Conservation (phyloP, 2,888 invertebrate species). For the Oconnorella tubifera region DNA sequence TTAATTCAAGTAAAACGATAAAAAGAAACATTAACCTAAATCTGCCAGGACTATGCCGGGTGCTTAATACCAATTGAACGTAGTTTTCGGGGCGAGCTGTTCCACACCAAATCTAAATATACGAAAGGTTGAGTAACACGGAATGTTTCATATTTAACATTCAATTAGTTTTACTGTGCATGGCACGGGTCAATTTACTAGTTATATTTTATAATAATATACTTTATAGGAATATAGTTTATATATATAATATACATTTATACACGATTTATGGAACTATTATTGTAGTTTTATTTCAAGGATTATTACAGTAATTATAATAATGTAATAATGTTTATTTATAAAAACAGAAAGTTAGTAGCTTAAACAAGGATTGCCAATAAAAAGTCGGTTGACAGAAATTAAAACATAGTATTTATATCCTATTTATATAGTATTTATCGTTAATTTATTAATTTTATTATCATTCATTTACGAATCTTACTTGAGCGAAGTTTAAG, state of each 20-base stretch:
- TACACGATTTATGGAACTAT: no score
- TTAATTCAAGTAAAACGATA: no score
- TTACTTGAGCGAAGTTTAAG: constrained; percentile 46
- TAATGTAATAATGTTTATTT: neutral
- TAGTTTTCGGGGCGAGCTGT: constrained; percentile 7
- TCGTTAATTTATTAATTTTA: no score
- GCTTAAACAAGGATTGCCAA: neutral
- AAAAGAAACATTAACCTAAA: constrained; percentile 61
- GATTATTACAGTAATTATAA: neutral
- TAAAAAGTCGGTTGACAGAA: no score
- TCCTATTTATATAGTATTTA: no score
- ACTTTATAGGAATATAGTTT: neutral
- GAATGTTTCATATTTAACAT: neutral
- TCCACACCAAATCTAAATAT: constrained; percentile 15
- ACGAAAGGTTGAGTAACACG: neutral
- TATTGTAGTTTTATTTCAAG: neutral
- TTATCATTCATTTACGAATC: no score
- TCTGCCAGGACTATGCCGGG: constrained; percentile 84
- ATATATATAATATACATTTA: neutral
- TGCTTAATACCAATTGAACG: neutral
- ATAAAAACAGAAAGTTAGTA: neutral
- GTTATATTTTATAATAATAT: neutral
- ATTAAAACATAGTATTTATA: no score
- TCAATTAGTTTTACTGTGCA: neutral
- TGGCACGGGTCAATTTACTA: neutral